Evolutionary conservation across 2,888 invertebrate genomes (phyloP).

Genomic region (Synergus itoensis): DNA sequence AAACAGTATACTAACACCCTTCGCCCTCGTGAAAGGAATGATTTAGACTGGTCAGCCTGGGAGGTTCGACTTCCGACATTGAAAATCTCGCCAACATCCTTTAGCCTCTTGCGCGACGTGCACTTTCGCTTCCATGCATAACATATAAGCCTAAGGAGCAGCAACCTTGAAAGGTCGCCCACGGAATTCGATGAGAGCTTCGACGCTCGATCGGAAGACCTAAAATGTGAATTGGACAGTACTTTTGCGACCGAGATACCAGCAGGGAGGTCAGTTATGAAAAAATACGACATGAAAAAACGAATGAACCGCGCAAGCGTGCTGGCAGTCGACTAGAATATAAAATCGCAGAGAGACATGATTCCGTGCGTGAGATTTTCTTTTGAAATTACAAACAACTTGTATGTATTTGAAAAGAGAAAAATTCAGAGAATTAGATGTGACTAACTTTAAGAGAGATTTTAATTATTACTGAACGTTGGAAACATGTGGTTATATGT

Average conservation of each 20-base stretch:
- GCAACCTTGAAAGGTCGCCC: conserved; percentile 17
- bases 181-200: not conserved
- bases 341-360: conserved; percentile 51
- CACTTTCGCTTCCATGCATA: not conserved
- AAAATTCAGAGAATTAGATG: not conserved
- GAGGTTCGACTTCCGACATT: conserved; percentile 5
- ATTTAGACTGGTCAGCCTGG: conserved; percentile 46
- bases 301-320: conserved; percentile 44
- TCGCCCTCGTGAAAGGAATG: conserved; percentile 43
- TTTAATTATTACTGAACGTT: too few relatives aligned
- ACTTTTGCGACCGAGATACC: conserved; percentile 29
- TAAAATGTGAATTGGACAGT: conserved; percentile 16
- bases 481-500: too few relatives aligned
- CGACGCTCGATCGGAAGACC: not conserved
- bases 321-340: conserved; percentile 29
- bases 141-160: not conserved
- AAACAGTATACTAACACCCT: conserved; percentile 72
- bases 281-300: conserved; percentile 65
- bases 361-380: conserved; percentile 12
- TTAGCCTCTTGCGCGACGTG: not conserved
- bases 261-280: conserved; percentile 60
- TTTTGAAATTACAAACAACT: not conserved
- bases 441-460: not conserved
- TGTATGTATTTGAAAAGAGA: not conserved
- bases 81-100: not conserved